Conservation (phyloP, 1,140 invertebrate genomes). For the Cotesia glomerata region DNA sequence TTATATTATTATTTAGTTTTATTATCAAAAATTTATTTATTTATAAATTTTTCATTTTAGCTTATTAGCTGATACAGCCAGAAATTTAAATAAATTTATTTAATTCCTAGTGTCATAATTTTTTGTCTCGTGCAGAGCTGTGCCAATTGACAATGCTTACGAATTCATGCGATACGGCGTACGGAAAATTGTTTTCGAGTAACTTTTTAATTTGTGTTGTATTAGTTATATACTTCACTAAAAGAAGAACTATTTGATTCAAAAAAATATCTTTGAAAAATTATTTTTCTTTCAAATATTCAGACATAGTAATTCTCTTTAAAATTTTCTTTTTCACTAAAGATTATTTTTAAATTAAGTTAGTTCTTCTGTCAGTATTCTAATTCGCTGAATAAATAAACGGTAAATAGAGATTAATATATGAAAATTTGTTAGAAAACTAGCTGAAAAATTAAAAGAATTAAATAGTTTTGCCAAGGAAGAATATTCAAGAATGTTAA, state of each 20-base stretch:
- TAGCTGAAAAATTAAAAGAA: not conserved
- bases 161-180: slow-evolving; percentile 27
- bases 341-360: no score
- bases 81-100: not conserved
- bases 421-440: not conserved
- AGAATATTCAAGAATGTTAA: slow-evolving; percentile 38
- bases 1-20: not conserved
- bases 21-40: no score
- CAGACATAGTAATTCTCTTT: no score
- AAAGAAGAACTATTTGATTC: no score
- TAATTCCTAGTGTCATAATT: not conserved
- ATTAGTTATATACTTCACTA: no score
- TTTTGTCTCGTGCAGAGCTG: slow-evolving; percentile 28
- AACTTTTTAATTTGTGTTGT: not conserved
- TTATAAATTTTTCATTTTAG: no score
- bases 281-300: no score
- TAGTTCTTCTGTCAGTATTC: no score
- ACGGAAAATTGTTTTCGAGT: slow-evolving; percentile 8
- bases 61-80: not conserved
- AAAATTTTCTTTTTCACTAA: no score
- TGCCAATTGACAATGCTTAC: slow-evolving; percentile 31
- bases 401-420: not conserved
- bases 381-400: not conserved
- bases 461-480: slow-evolving; percentile 31
- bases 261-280: no score